These are phyloP conservation scores for Hypothenemus hampei DNA, from an alignment of 1,140 invertebrate genomes.

Conservation along the genomic window DNA sequence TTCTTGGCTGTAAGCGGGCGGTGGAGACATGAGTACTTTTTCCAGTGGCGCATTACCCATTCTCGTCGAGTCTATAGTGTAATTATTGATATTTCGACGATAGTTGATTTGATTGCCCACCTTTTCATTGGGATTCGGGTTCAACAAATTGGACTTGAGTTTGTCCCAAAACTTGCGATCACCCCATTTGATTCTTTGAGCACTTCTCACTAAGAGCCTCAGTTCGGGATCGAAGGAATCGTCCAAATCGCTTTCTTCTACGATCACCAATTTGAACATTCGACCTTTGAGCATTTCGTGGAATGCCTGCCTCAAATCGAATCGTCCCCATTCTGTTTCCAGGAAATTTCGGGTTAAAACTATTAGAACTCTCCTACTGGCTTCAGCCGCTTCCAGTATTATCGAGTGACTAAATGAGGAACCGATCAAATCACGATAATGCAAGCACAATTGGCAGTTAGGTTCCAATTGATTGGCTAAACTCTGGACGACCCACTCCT, in stretches of 20 bases:
- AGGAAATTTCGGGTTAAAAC: constrained; percentile 79
- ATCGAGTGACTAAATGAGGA: constrained; percentile 68
- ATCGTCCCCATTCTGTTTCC: constrained; percentile 80
- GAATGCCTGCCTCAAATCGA: constrained; percentile 76
- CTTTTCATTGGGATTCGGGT: constrained; percentile 56
- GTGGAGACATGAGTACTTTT: constrained; percentile 46
- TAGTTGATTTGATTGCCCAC: constrained; percentile 61
- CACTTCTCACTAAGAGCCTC: constrained; percentile 80
- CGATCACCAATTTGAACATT: constrained; percentile 78
- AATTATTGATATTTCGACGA: constrained; percentile 71
- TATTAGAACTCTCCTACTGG: constrained; percentile 72
- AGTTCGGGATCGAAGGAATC: constrained; percentile 83
- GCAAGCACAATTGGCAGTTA: constrained; percentile 80
- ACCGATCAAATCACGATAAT: constrained; percentile 74
- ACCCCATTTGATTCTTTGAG: constrained; percentile 76
- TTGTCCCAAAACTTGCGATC: constrained; percentile 91
- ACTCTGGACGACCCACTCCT: constrained; percentile 80
- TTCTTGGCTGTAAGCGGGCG: constrained; percentile 54
- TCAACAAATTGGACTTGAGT: constrained; percentile 82
- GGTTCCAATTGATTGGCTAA: constrained; percentile 81
- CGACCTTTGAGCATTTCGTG: constrained; percentile 81
- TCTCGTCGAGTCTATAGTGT: constrained; percentile 61
- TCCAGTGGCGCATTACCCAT: constrained; percentile 54
- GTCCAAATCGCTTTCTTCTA: constrained; percentile 72
- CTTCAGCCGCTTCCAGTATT: constrained; percentile 81